Conservation (phyloP, 2,797 vertebrate genomes). For the Acipenser oxyrinchus region DNA sequence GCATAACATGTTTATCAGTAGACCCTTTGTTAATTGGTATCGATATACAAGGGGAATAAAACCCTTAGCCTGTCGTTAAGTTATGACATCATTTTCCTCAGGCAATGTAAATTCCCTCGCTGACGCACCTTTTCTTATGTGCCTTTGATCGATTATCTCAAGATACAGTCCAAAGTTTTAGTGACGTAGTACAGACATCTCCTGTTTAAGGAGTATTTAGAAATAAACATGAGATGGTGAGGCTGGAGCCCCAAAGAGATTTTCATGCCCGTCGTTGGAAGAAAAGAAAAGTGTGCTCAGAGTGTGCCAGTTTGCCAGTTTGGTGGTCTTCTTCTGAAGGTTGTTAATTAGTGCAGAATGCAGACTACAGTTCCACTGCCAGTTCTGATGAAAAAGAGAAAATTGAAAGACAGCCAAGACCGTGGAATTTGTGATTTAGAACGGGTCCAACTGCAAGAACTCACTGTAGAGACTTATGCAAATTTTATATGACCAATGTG, state of each 20-base stretch:
- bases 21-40: too few species aligned
- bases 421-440: slow-evolving; percentile 74
- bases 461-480: slow-evolving; percentile 60
- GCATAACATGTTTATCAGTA: too few species aligned
- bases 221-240: too few species aligned
- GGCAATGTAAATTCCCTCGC: too few species aligned
- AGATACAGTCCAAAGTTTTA: too few species aligned
- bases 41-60: too few species aligned
- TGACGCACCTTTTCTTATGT: too few species aligned
- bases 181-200: too few species aligned
- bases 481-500: slow-evolving; percentile 46
- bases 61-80: too few species aligned
- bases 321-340: slow-evolving; percentile 78
- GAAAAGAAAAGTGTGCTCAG: slow-evolving; percentile 44
- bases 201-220: too few species aligned
- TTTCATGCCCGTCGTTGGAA: slow-evolving; percentile 15
- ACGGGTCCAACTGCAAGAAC: slow-evolving; percentile 70
- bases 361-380: slow-evolving; percentile 76
- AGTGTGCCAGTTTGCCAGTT: slow-evolving; percentile 76
- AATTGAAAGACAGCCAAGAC: slow-evolving; percentile 71
- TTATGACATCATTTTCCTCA: too few species aligned
- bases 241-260: slow-evolving; percentile 26
- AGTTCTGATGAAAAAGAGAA: slow-evolving; percentile 67
- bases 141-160: too few species aligned
- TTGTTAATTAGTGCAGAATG: slow-evolving; percentile 86